Percentiles rank a stretch among this genome's conserved stretches.
phyloP scores from a whole-genome alignment of 2,113 vertebrate genomes.

The Vidua macroura region DNA sequence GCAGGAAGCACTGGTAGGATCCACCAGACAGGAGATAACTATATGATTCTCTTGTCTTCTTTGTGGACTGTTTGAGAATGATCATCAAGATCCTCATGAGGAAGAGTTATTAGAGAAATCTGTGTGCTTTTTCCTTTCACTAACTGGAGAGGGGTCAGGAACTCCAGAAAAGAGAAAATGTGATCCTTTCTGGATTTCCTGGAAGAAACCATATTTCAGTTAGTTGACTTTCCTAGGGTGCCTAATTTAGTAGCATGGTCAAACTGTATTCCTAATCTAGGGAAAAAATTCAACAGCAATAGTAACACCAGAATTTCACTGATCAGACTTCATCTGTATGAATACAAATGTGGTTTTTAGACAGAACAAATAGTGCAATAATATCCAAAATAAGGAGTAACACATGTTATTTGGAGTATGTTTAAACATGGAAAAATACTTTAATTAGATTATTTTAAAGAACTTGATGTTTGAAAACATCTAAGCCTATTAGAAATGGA shows the following conservation, averaged over 20 bases:
- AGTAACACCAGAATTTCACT: neutral
- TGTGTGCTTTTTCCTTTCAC: neutral
- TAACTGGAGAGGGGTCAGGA: neutral
- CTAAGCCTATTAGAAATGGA: neutral
- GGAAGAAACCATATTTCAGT: neutral
- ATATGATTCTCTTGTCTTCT: neutral
- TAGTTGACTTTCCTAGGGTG: neutral
- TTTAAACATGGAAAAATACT: neutral
- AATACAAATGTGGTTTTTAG: neutral
- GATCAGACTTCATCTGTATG: neutral
- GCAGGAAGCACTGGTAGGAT: neutral
- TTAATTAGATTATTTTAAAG: slow-evolving; percentile 12
- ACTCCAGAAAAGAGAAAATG: neutral
- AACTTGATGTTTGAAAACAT: slow-evolving; percentile 4
- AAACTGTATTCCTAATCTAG: neutral
- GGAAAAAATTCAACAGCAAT: neutral
- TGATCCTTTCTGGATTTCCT: neutral
- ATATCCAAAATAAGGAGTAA: neutral
- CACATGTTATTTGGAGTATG: neutral
- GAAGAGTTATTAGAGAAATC: neutral
- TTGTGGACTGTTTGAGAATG: neutral
- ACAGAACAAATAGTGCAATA: neutral
- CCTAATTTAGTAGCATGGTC: neutral
- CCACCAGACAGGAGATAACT: neutral
- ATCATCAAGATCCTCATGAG: neutral